Conservation (phyloP, 2,113 vertebrate species). For the Mirounga angustirostris region DNA sequence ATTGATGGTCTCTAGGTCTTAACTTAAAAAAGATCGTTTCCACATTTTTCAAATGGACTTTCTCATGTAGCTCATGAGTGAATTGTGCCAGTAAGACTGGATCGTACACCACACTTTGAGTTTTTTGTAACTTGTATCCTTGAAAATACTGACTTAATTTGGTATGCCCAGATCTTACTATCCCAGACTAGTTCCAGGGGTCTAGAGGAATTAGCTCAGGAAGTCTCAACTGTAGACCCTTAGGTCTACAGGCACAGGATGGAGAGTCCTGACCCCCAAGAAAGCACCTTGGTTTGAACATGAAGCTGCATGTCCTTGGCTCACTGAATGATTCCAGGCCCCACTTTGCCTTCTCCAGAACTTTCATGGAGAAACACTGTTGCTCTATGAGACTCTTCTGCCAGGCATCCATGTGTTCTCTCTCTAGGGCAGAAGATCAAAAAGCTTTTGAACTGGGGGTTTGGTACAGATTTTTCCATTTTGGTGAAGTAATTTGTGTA, state of each 20-base stretch:
- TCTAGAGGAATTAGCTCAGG: neutral
- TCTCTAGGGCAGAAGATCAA: neutral
- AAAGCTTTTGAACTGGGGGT: neutral
- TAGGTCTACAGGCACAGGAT: neutral
- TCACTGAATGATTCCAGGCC: neutral
- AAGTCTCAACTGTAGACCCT: neutral
- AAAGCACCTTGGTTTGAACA: neutral
- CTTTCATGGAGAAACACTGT: neutral
- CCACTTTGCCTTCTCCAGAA: neutral
- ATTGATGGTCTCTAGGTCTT: neutral
- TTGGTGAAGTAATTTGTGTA: conserved; percentile 25
- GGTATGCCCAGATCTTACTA: neutral
- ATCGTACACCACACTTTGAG: neutral
- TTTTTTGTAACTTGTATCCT: neutral
- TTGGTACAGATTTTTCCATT: conserved; percentile 1
- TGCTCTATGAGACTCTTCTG: neutral
- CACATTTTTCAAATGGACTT: neutral
- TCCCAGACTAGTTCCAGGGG: neutral
- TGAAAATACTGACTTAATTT: conserved; percentile 42
- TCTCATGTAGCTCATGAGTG: neutral
- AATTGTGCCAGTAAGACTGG: neutral
- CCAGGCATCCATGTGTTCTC: neutral
- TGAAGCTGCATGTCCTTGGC: neutral
- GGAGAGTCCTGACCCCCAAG: neutral
- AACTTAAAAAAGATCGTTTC: neutral